Evolutionary conservation across 2,888 invertebrate genomes (phyloP).

Genomic region (Drosophila melanocephala): DNA sequence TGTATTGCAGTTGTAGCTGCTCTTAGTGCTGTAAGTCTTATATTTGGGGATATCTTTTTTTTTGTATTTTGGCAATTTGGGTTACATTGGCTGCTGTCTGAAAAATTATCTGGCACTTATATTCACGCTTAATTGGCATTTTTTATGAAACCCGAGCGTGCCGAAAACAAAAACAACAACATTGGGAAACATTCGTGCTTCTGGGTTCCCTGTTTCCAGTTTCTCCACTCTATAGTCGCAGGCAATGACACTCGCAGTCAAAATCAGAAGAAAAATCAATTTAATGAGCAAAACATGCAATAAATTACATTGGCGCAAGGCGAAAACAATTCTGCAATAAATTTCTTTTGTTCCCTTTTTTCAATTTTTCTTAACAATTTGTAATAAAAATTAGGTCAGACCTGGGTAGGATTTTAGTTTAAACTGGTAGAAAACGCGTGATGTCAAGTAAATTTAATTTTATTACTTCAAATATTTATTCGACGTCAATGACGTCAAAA

Average conservation of each 20-base stretch:
- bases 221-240: conserved; percentile 24
- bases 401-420: conserved; percentile 24
- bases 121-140: conserved; percentile 85
- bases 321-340: conserved; percentile 60
- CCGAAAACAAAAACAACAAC: conserved; percentile 60
- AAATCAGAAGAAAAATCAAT: conserved; percentile 81
- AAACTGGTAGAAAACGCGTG: conserved; percentile 26
- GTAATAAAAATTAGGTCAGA: conserved; percentile 65
- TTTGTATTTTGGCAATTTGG: conserved; percentile 71
- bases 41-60: conserved; percentile 37
- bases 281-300: conserved; percentile 82
- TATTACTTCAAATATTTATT: conserved; percentile 56
- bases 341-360: conserved; percentile 58
- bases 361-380: conserved; percentile 34
- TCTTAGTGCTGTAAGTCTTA: conserved; percentile 65
- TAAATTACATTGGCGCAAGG: conserved; percentile 68
- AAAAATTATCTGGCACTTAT: conserved; percentile 84
- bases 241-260: conserved; percentile 84
- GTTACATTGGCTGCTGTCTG: conserved; percentile 82
- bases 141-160: conserved; percentile 80
- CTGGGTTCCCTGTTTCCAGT: conserved; percentile 63
- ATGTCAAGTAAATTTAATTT: conserved; percentile 51
- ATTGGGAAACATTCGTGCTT: conserved; percentile 72
- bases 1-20: conserved; percentile 42
- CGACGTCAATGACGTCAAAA: conserved; percentile 46